A percentile compares a stretch with the other conserved stretches of the same genome.
Conservation (phyloP, 1,140 invertebrate genomes). For the Dryas iulia region DNA sequence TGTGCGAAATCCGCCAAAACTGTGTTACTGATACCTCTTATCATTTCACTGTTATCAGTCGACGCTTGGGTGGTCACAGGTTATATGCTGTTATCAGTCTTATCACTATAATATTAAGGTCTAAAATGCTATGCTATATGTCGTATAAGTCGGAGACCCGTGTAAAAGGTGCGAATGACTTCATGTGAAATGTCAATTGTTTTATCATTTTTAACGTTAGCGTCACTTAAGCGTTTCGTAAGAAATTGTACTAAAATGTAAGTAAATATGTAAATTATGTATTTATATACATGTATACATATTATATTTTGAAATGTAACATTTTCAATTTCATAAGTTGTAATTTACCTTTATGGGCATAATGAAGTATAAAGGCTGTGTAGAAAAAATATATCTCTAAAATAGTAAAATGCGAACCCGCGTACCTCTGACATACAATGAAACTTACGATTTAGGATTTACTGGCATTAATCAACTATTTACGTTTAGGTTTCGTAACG, state of each 20-base stretch:
- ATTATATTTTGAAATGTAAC: too few relatives aligned
- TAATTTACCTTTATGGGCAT: too few relatives aligned
- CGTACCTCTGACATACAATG: too few relatives aligned
- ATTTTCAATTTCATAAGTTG: too few relatives aligned
- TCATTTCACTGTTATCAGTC: conserved; percentile 38
- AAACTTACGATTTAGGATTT: too few relatives aligned
- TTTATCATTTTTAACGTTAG: conserved; percentile 2
- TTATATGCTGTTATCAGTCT: background rate
- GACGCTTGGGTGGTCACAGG: conserved; percentile 37
- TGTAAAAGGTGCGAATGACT: background rate
- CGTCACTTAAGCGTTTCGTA: background rate
- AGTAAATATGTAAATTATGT: background rate
- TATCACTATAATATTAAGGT: background rate
- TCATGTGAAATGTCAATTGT: background rate
- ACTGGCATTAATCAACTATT: too few relatives aligned
- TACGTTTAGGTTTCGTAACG: too few relatives aligned
- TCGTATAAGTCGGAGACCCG: background rate
- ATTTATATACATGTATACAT: too few relatives aligned
- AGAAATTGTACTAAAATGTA: background rate
- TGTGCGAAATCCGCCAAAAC: conserved; percentile 33
- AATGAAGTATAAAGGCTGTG: too few relatives aligned
- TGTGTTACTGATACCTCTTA: conserved; percentile 42
- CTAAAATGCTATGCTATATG: background rate
- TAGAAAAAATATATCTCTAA: too few relatives aligned
- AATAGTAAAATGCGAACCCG: too few relatives aligned